Evolutionary conservation across 2,113 vertebrate genomes (phyloP), one percentile per base, ranked within the genome.

Genomic region (Coryphaenoides rupestris): DNA sequence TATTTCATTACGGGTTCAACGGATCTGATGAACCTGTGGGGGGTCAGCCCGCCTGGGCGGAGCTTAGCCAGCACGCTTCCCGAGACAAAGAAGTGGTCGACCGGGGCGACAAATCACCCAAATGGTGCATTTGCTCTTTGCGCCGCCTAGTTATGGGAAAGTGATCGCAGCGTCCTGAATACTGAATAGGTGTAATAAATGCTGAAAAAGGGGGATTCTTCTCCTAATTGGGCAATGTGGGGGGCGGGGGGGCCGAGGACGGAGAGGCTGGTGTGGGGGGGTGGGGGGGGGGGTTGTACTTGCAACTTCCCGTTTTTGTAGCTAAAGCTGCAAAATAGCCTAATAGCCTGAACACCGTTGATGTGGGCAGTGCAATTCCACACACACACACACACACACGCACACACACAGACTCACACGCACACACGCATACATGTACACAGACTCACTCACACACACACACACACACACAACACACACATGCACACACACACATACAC

Each of bases 1-100:
- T 92, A 93, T 96, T 94, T 94, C 92, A 96, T 98, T 97, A 98
- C 89, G 87, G 92, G 98, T 98, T 96, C 94, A 93, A 93, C 91
- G 94, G 93, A 96, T 93, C 96, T 96, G 94, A 95, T 95, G 94
- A 96, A 96, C 94, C 95, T 95, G 94, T 92, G 88, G 94, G 93
- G 92, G 92, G 91, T 47, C 89, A 92, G 92, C 91, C 94, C 93
- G 93, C 95, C 96, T 92, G 91, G 24, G 73, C 65, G 92, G 93
- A 90, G 91, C 94, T 95, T 95, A 91, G 92, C 87, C 90, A 24
- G 88, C 83, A 26, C 24, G 24, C 24, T 26, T 26, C 88, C 92
- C 84, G 73, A 94, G 93, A 94, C 94, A 93, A 93, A 93, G 94
- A 94, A 93, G 91, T 93, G 94, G 96, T 95, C 95, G 96, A 95